phyloP scores from a whole-genome alignment of 2,113 vertebrate genomes.

The Phyllopteryx taeniolatus region DNA sequence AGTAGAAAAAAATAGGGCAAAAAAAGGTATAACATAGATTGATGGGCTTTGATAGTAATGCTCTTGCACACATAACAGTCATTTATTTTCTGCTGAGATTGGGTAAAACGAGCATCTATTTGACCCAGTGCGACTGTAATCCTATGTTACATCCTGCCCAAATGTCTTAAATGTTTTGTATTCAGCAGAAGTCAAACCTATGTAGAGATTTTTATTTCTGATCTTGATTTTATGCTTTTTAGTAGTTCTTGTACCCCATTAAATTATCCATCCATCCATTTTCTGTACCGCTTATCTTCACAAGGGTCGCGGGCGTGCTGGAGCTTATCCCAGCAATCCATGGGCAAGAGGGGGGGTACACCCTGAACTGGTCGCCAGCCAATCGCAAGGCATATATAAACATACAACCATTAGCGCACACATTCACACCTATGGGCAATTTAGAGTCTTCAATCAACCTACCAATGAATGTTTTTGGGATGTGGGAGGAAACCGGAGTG shows the following conservation, averaged over 20 bases:
- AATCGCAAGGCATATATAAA: no score
- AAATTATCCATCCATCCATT: neutral
- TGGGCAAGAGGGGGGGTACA: no score
- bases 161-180: neutral
- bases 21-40: conserved; percentile 1
- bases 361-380: no score
- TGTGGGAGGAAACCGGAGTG: no score
- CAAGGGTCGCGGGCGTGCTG: no score
- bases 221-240: neutral
- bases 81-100: conserved; percentile 8
- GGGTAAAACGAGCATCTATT: conserved; percentile 24
- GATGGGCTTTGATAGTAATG: neutral
- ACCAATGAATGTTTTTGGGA: no score
- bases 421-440: no score
- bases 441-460: no score
- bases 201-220: neutral
- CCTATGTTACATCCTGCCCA: neutral
- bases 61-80: conserved; percentile 4
- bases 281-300: no score
- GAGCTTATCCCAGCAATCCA: no score
- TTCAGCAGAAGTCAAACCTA: neutral
- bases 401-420: no score
- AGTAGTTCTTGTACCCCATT: neutral
- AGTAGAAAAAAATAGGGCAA: neutral
- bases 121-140: neutral